Conservation (phyloP, 2,797 vertebrate species). For the Cossypha caffra region DNA sequence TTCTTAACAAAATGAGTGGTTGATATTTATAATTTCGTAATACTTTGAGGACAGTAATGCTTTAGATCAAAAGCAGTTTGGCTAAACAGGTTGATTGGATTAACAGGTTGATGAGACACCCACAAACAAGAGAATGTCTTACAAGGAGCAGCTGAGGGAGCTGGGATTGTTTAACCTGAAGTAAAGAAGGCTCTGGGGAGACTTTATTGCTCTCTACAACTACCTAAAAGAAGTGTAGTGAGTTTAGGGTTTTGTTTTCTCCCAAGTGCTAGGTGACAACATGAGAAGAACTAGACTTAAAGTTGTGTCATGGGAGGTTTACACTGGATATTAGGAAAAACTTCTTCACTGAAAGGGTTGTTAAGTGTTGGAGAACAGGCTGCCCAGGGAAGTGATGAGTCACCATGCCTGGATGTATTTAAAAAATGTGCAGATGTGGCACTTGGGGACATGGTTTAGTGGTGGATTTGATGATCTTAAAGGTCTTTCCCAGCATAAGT, state of each 20-base stretch:
- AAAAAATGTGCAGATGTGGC: neutral
- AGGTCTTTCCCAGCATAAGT: neutral
- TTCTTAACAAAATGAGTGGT: neutral
- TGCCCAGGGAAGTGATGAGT: neutral
- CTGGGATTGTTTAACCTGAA: neutral
- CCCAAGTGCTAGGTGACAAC: rapidly evolving
- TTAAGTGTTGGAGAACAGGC: neutral
- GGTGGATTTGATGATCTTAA: neutral
- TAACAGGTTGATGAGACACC: neutral
- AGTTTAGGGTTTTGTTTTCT: neutral
- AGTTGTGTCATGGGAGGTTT: neutral
- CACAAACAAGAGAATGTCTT: neutral
- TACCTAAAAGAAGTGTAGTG: neutral
- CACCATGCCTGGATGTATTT: neutral
- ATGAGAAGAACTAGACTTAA: neutral
- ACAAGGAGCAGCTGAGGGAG: neutral
- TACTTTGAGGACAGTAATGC: neutral
- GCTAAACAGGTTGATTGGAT: neutral
- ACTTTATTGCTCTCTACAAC: rapidly evolving
- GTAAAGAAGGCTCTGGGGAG: neutral
- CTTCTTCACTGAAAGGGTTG: rapidly evolving
- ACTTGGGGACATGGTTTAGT: neutral
- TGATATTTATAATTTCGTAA: neutral
- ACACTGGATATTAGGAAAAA: neutral
- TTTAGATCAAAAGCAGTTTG: neutral